Evolutionary conservation across 2,888 invertebrate genomes (phyloP).

Genomic region (Pseudococcus jackbeardsleyi): DNA sequence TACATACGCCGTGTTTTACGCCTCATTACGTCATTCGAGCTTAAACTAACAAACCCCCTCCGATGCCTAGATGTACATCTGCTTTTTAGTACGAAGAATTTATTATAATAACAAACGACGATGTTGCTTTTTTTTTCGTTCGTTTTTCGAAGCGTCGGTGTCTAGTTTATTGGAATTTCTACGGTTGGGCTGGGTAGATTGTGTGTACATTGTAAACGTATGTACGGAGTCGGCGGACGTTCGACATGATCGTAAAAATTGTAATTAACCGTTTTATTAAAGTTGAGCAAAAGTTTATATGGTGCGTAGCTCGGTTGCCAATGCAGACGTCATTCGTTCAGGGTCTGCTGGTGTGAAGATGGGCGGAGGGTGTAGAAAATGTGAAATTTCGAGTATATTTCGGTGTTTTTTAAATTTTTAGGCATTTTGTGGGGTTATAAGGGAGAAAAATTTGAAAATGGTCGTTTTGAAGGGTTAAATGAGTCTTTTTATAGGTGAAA

Average conservation of each 20-base stretch:
- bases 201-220: background rate
- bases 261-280: conserved; percentile 29
- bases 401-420: too few relatives aligned
- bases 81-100: conserved; percentile 11
- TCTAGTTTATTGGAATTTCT: background rate
- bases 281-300: background rate
- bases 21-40: conserved; percentile 37
- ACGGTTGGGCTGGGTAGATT: background rate
- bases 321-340: conserved; percentile 3
- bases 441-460: too few relatives aligned
- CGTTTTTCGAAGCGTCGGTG: background rate
- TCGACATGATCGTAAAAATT: background rate
- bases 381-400: too few relatives aligned
- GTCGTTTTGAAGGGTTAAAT: too few relatives aligned
- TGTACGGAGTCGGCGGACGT: background rate
- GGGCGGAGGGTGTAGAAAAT: too few relatives aligned
- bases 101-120: conserved; percentile 21
- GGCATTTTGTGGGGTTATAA: too few relatives aligned
- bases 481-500: too few relatives aligned
- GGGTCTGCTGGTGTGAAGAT: background rate
- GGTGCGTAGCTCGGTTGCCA: background rate
- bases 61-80: background rate
- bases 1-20: conserved; percentile 8
- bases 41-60: conserved; percentile 19
- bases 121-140: background rate